These are phyloP conservation scores for Drosophila birchii DNA, from an alignment of 2,888 invertebrate species.

Conservation along the genomic window DNA sequence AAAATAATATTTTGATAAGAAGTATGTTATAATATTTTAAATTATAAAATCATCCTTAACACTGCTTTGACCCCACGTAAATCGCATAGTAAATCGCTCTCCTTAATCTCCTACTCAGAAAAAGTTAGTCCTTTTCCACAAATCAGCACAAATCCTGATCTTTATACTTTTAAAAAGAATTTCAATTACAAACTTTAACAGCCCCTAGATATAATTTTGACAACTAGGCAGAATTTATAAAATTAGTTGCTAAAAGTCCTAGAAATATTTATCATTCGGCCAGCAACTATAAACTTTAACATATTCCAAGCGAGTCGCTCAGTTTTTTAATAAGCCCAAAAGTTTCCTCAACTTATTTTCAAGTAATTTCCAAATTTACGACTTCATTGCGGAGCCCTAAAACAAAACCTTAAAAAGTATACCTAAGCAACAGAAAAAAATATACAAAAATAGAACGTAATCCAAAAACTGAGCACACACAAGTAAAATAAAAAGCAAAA, in stretches of 20 bases:
- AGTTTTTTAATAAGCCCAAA: conserved; percentile 31
- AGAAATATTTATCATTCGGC: conserved; percentile 22
- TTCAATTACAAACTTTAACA: conserved; percentile 18
- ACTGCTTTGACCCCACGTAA: neutral
- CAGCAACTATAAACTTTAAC: conserved; percentile 11
- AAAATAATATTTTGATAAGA: no score
- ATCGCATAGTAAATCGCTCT: neutral
- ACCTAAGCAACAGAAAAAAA: conserved; percentile 44
- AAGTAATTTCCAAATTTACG: conserved; percentile 72
- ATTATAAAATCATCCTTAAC: neutral
- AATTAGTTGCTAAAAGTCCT: conserved; percentile 7
- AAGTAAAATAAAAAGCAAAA: conserved; percentile 74
- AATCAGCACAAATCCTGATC: neutral
- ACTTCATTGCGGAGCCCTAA: conserved; percentile 60
- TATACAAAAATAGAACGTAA: conserved; percentile 26
- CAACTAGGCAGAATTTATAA: neutral
- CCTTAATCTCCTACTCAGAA: neutral
- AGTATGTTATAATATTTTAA: neutral
- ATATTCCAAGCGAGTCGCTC: neutral
- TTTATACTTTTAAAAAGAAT: neutral
- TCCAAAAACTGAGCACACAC: conserved; percentile 39
- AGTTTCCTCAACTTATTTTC: conserved; percentile 49
- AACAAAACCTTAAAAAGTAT: conserved; percentile 35
- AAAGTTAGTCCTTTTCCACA: neutral
- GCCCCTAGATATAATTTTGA: neutral